A percentile compares a stretch with the other conserved stretches of the same genome.
Conservation (phyloP, 1,140 invertebrate species). For the Temnothorax nylanderi region DNA sequence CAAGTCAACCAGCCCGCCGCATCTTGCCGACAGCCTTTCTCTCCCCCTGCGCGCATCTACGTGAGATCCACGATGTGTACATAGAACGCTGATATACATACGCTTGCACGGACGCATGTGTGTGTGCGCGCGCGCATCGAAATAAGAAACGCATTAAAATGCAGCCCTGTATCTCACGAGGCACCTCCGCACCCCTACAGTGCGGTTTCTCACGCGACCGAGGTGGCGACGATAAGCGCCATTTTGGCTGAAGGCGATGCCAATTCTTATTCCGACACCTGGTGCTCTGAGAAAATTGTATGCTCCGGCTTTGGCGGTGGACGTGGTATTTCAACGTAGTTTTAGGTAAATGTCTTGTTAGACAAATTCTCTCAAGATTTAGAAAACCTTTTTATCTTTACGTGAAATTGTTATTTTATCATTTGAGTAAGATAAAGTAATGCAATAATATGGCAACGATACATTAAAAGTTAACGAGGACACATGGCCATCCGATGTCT, state of each 20-base stretch:
- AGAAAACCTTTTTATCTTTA: background rate
- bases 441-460: background rate
- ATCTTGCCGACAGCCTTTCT: slow-evolving; percentile 8
- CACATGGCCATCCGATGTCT: background rate
- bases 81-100: background rate
- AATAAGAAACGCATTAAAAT: slow-evolving; percentile 71
- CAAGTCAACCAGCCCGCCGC: slow-evolving; percentile 74
- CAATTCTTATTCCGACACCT: slow-evolving; percentile 76
- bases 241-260: slow-evolving; percentile 72
- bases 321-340: background rate
- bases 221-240: slow-evolving; percentile 67
- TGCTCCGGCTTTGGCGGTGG: background rate
- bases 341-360: background rate
- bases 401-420: background rate
- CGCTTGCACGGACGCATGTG: background rate
- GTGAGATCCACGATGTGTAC: slow-evolving; percentile 20
- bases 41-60: background rate
- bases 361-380: background rate
- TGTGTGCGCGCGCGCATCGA: slow-evolving; percentile 20
- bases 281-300: slow-evolving; percentile 52
- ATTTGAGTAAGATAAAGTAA: background rate
- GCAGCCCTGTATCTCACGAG: slow-evolving; percentile 52
- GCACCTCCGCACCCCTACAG: background rate
- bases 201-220: slow-evolving; percentile 63
- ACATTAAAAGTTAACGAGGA: background rate